Conservation (phyloP, 2,888 invertebrate species). For the Conchocele bisecta region DNA sequence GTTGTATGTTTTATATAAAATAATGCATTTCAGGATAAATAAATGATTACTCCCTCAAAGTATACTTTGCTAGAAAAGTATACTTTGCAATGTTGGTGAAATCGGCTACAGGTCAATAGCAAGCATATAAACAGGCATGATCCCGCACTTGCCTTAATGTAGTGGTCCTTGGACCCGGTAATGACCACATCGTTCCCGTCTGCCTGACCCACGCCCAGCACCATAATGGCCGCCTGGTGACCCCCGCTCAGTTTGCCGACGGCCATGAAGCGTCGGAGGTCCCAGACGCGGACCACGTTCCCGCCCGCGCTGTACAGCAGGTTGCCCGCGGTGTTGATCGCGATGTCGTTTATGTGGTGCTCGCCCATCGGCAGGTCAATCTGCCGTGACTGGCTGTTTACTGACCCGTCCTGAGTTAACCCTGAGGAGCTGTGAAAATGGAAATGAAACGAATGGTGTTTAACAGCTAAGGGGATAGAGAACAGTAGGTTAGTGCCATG, state of each 20-base stretch:
- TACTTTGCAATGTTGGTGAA: too few relatives aligned
- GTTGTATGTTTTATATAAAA: too few relatives aligned
- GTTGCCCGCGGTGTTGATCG: constrained; percentile 85
- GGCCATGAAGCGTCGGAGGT: constrained; percentile 88
- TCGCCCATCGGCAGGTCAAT: constrained; percentile 86
- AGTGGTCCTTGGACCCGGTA: constrained; percentile 89
- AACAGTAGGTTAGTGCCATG: too few relatives aligned
- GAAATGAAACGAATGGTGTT: too few relatives aligned
- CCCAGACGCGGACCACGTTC: constrained; percentile 93
- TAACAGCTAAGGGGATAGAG: too few relatives aligned
- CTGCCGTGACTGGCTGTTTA: constrained; percentile 83
- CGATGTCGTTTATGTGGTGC: constrained; percentile 88
- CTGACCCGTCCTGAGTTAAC: constrained; percentile 84
- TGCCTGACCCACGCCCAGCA: constrained; percentile 86
- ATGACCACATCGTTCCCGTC: constrained; percentile 83
- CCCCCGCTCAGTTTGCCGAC: constrained; percentile 89
- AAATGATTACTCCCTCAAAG: too few relatives aligned
- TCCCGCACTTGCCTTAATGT: constrained; percentile 88
- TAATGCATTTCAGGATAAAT: too few relatives aligned
- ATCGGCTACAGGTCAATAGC: too few relatives aligned
- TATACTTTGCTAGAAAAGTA: too few relatives aligned
- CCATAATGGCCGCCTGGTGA: constrained; percentile 93
- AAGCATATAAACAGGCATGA: too few relatives aligned
- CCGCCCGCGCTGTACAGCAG: constrained; percentile 91
- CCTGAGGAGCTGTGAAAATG: constrained; percentile 86